Conservation (phyloP, 30 jellyfish, hydroid and myxozoan genomes). For the Aurelia sp. region DNA sequence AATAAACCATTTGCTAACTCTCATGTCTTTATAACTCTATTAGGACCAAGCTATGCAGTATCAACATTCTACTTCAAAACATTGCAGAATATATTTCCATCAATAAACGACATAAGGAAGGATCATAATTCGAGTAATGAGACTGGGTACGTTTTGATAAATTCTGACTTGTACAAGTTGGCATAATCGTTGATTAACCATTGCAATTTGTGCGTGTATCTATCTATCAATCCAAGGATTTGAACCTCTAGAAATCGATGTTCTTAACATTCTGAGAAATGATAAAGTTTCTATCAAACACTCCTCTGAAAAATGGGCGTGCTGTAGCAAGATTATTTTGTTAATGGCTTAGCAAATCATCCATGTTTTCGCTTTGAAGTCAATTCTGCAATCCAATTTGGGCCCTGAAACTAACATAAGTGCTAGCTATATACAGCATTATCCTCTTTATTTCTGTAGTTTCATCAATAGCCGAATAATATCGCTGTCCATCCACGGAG, state of each 20-base stretch:
- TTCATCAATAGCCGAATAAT: constrained; percentile 35
- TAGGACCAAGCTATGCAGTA: constrained; percentile 26
- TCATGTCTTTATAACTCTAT: background rate
- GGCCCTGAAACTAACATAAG: too few relatives aligned
- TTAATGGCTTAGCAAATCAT: too few relatives aligned
- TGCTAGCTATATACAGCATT: too few relatives aligned
- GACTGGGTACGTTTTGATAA: constrained; percentile 1
- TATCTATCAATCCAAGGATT: too few relatives aligned
- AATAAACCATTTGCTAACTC: background rate
- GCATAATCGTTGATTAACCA: background rate
- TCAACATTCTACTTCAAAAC: constrained; percentile 36
- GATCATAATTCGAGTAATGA: constrained; percentile 3
- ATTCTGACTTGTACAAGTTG: too few relatives aligned
- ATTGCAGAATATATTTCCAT: constrained; percentile 19
- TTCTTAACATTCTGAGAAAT: too few relatives aligned
- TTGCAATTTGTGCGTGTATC: too few relatives aligned
- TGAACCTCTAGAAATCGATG: too few relatives aligned
- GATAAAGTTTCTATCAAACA: too few relatives aligned
- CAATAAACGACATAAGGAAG: background rate
- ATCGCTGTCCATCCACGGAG: constrained; percentile 23
- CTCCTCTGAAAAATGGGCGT: too few relatives aligned
- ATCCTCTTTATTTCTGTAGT: background rate
- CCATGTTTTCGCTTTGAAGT: too few relatives aligned
- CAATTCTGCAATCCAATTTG: background rate
- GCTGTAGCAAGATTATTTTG: too few relatives aligned